Evolutionary conservation across 2,888 invertebrate species (phyloP).

Genomic region (Dynastes grantii): DNA sequence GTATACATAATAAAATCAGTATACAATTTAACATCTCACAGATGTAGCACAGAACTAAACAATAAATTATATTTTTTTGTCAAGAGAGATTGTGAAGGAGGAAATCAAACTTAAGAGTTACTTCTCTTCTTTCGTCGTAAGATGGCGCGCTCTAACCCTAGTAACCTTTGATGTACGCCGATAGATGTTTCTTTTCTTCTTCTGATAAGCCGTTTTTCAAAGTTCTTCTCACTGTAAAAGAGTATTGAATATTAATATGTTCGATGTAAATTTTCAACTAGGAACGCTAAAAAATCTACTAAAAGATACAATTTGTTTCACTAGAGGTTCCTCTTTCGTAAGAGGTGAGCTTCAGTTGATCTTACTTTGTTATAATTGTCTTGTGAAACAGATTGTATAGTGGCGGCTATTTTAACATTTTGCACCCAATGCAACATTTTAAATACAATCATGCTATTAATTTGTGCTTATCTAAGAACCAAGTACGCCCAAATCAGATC

Average conservation of each 20-base stretch:
- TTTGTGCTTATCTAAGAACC: too few relatives aligned
- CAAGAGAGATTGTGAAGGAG: slow-evolving; percentile 33
- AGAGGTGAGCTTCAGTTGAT: too few relatives aligned
- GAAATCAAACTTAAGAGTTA: slow-evolving; percentile 34
- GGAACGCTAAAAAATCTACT: background rate
- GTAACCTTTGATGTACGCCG: slow-evolving; percentile 83
- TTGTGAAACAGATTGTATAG: too few relatives aligned
- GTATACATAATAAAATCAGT: slow-evolving; percentile 68
- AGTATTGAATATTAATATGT: slow-evolving; percentile 27
- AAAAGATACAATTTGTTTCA: background rate
- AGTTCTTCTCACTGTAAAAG: slow-evolving; percentile 83
- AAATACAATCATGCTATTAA: too few relatives aligned
- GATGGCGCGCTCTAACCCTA: slow-evolving; percentile 64
- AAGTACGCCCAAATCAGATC: too few relatives aligned
- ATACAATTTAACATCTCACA: slow-evolving; percentile 60
- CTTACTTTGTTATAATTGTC: too few relatives aligned
- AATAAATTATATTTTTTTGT: slow-evolving; percentile 52
- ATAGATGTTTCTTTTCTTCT: slow-evolving; percentile 85
- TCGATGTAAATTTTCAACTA: background rate
- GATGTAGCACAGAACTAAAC: slow-evolving; percentile 54
- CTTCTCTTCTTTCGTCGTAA: slow-evolving; percentile 10
- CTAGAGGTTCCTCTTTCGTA: too few relatives aligned
- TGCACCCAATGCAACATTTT: too few relatives aligned
- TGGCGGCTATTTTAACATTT: too few relatives aligned
- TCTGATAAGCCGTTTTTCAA: slow-evolving; percentile 86